A percentile compares a stretch with the other conserved stretches of the same genome.
Evolutionary conservation across 2,888 invertebrate genomes (phyloP).

Genomic region (Euplagia quadripunctaria): DNA sequence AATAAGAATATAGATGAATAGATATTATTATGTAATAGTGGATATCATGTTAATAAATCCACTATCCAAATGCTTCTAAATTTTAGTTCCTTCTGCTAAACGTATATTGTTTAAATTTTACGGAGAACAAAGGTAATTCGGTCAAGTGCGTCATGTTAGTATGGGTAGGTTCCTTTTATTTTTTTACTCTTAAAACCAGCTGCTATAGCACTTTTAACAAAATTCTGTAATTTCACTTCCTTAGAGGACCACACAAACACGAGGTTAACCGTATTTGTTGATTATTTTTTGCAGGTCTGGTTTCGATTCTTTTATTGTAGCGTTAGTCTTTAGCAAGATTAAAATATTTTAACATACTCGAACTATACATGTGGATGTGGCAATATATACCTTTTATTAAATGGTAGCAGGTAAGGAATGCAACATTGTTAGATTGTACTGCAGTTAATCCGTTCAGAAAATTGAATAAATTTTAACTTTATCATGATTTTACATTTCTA

Average conservation of each 20-base stretch:
- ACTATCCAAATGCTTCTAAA: not conserved
- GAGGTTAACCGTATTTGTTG: not conserved
- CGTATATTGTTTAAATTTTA: conserved; percentile 41
- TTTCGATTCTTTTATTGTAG: not conserved
- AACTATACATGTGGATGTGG: too few relatives aligned
- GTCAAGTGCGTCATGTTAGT: conserved; percentile 42
- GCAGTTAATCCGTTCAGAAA: too few relatives aligned
- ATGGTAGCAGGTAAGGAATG: too few relatives aligned
- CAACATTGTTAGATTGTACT: too few relatives aligned
- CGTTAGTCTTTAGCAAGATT: not conserved
- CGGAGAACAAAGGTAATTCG: conserved; percentile 28
- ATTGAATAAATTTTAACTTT: too few relatives aligned
- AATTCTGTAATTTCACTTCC: conserved; percentile 33
- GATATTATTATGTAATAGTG: too few relatives aligned
- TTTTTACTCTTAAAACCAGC: conserved; percentile 40
- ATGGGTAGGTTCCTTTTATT: conserved; percentile 38
- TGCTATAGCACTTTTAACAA: conserved; percentile 42
- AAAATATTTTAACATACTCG: too few relatives aligned
- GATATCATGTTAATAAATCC: too few relatives aligned
- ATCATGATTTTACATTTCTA: too few relatives aligned
- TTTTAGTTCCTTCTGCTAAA: conserved; percentile 16
- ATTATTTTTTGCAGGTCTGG: not conserved
- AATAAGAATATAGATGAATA: too few relatives aligned
- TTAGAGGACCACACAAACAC: conserved; percentile 39
- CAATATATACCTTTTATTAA: too few relatives aligned